Evolutionary conservation across 2,113 vertebrate genomes (phyloP).

Genomic region (Leptodactylus fuscus): DNA sequence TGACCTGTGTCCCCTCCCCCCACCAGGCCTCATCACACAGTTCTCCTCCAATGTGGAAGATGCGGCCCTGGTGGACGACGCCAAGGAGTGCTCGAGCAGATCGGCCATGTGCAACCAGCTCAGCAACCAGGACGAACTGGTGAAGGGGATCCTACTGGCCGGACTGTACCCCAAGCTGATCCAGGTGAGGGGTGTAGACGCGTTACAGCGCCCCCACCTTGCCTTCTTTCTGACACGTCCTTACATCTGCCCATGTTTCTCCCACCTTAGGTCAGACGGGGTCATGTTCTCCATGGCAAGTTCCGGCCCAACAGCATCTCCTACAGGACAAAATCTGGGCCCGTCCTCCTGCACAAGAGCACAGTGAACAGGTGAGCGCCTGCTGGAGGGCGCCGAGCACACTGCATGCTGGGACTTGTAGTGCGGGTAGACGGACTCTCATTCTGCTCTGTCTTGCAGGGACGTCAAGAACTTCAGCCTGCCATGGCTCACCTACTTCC

Average conservation of each 20-base stretch:
- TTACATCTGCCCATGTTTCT: too few relatives aligned
- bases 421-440: too few relatives aligned
- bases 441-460: conserved; percentile 67
- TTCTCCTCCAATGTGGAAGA: conserved; percentile 91
- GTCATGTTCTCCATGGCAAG: conserved; percentile 87
- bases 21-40: conserved; percentile 90
- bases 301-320: conserved; percentile 86
- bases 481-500: conserved; percentile 95
- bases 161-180: conserved; percentile 97
- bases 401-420: too few relatives aligned
- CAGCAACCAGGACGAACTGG: conserved; percentile 87
- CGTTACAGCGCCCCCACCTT: too few relatives aligned
- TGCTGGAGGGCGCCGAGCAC: too few relatives aligned
- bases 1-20: too few relatives aligned
- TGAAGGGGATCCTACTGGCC: conserved; percentile 92
- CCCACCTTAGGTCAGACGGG: conserved; percentile 83
- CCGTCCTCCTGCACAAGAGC: conserved; percentile 90
- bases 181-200: too few relatives aligned
- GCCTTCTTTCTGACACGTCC: too few relatives aligned
- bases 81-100: conserved; percentile 76
- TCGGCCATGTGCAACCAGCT: conserved; percentile 83
- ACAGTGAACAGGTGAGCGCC: conserved; percentile 88
- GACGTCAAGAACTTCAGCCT: conserved; percentile 80
- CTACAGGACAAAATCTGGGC: conserved; percentile 82
- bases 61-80: conserved; percentile 79